These are phyloP conservation scores for Augochlorella aurata DNA, from an alignment of 2,888 invertebrate genomes.

Conservation along the genomic window DNA sequence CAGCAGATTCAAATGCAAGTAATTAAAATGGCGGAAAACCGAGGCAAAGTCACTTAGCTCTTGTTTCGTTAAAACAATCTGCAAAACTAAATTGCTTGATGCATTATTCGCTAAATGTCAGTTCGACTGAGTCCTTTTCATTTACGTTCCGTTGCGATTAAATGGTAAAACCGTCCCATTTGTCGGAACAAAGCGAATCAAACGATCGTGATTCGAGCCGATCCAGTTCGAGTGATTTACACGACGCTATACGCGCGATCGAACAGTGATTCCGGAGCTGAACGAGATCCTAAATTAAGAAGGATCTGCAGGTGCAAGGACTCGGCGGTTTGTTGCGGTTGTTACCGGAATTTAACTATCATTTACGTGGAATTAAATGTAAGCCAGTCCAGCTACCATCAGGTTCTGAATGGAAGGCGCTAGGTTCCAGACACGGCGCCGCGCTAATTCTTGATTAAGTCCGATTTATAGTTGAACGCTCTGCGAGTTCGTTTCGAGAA, in stretches of 20 bases:
- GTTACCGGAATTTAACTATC: constrained; percentile 74
- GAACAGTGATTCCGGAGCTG: not conserved
- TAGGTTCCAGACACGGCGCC: constrained; percentile 55
- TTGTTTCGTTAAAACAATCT: too few relatives aligned
- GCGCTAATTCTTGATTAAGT: constrained; percentile 74
- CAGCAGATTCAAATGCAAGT: too few relatives aligned
- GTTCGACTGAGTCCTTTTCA: not conserved
- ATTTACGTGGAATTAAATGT: constrained; percentile 74
- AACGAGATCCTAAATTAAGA: constrained; percentile 1
- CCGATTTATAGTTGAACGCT: constrained; percentile 69
- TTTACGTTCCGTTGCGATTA: not conserved
- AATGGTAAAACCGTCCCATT: not conserved
- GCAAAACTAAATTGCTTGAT: too few relatives aligned
- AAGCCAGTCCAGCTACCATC: constrained; percentile 67
- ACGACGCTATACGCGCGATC: not conserved
- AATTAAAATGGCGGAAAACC: too few relatives aligned
- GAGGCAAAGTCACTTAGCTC: too few relatives aligned
- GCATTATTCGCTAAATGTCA: not conserved
- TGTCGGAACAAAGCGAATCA: not conserved
- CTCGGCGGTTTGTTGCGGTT: constrained; percentile 46
- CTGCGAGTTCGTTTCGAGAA: constrained; percentile 14
- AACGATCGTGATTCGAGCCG: not conserved
- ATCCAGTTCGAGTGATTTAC: not conserved
- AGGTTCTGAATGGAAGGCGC: constrained; percentile 61
- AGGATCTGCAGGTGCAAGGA: not conserved